Conservation (phyloP, 2,113 vertebrate genomes). For the Toxostoma redivivum region DNA sequence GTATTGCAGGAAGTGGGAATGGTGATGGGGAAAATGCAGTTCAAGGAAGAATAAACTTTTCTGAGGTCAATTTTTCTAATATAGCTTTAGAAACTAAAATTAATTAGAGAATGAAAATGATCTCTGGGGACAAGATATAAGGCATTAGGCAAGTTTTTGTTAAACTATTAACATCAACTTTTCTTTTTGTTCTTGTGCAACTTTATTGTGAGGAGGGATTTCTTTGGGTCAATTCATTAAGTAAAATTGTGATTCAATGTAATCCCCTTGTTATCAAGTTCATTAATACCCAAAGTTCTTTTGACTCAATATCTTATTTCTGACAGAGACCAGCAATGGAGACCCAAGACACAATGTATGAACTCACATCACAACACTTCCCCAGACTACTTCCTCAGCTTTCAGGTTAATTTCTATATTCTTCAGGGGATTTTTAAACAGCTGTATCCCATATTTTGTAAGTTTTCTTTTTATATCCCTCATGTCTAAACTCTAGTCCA, state of each 20-base stretch:
- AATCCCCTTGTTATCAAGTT: background rate
- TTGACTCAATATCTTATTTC: background rate
- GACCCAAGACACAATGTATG: background rate
- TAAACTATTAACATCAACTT: background rate
- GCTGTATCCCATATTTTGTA: background rate
- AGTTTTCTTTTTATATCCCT: background rate
- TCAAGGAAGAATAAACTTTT: background rate
- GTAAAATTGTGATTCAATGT: background rate
- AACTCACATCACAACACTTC: accelerated
- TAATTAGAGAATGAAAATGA: background rate
- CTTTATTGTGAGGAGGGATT: background rate
- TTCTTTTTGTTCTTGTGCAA: background rate
- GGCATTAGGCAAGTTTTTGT: background rate
- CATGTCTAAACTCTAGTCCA: background rate
- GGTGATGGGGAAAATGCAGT: background rate
- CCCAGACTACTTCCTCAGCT: background rate
- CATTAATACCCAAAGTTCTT: background rate
- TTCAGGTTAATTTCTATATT: background rate
- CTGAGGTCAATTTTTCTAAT: background rate
- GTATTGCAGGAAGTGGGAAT: background rate
- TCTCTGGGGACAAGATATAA: background rate
- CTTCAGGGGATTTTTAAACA: background rate
- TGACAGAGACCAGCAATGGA: background rate
- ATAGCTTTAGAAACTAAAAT: background rate
- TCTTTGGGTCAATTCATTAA: background rate